Base-by-base conservation (phyloP, 2,888 invertebrate genomes). In the Synanthedon andrenaeformis region DNA sequence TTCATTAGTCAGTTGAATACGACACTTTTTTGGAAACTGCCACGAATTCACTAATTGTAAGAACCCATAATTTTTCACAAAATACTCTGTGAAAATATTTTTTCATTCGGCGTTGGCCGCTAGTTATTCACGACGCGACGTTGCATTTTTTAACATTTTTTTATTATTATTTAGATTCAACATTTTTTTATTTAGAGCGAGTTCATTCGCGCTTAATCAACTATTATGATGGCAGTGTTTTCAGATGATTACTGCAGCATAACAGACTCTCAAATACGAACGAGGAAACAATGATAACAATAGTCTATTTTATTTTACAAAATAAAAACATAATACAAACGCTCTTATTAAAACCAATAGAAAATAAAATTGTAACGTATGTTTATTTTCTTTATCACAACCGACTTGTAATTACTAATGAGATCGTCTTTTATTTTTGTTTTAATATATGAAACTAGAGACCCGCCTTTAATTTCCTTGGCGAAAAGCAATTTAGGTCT, bases 1-100 rank as follows among this genome's bases (percentile, higher is more conserved):
- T 74, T 77, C 78, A 82, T 82, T 80, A 79, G 74, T 80, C 72
- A 78, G 75, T 74, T 76, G 75, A 79, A 81, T 76, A 76, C 74
- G 79, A 79, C 72, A 76, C 79, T 79, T 76, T 74, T 74, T 76
- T 76, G 76, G 75, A 74, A 74, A 76, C 72, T 69, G 73, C 70
- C 65, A 70, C 74, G 73, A 73, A 74, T 76, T 68, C 72, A 73
- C 79, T 80, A 79, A 81, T 82, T 82, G 79, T 78, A 68, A 72
- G 69, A 72, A 74, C 74, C 74, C 68, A 72, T 74, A 79, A 80
- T 79, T 80, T 79, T 74, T 77, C 72, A 74, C 61, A 70, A 74
- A 79, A 76, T 73, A 66, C 66, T 68, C 52, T 23, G 52, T 42
- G 1, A 53, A 55, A 57, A 49, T n/a, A 53, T 53, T 13, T 51